Evolutionary conservation across 2,888 invertebrate species (phyloP).

Genomic region (Lottia scabra): DNA sequence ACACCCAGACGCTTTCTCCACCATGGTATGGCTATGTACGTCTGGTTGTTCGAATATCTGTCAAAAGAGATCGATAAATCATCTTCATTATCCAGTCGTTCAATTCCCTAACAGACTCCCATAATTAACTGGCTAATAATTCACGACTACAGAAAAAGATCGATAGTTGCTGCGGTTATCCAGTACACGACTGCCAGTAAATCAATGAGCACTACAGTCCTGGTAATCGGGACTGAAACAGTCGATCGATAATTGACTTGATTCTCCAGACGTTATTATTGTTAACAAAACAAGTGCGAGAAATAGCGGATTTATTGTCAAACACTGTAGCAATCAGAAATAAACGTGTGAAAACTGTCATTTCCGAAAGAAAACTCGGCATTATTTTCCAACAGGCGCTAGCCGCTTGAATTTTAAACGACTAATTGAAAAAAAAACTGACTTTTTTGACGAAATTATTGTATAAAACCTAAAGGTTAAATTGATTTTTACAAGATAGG

Average conservation of each 20-base stretch:
- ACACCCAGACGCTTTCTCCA: neutral
- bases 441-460: too few species aligned
- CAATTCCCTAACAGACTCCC: neutral
- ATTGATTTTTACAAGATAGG: too few species aligned
- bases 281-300: neutral
- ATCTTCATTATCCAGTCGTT: neutral
- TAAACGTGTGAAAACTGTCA: too few species aligned
- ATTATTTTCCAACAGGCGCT: too few species aligned
- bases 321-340: neutral
- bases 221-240: neutral
- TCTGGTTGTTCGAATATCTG: neutral
- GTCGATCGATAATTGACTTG: conserved; percentile 6
- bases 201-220: too few species aligned
- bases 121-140: conserved; percentile 6
- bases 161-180: neutral
- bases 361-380: too few species aligned
- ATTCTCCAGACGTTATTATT: conserved; percentile 1
- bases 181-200: neutral
- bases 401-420: too few species aligned
- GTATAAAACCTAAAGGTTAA: too few species aligned
- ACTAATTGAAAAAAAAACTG: too few species aligned
- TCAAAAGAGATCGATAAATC: neutral
- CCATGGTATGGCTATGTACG: neutral
- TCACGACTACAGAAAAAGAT: conserved; percentile 1
- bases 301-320: neutral